phyloP scores from a whole-genome alignment of 2,888 invertebrate species.

The Lamproptera curius region DNA sequence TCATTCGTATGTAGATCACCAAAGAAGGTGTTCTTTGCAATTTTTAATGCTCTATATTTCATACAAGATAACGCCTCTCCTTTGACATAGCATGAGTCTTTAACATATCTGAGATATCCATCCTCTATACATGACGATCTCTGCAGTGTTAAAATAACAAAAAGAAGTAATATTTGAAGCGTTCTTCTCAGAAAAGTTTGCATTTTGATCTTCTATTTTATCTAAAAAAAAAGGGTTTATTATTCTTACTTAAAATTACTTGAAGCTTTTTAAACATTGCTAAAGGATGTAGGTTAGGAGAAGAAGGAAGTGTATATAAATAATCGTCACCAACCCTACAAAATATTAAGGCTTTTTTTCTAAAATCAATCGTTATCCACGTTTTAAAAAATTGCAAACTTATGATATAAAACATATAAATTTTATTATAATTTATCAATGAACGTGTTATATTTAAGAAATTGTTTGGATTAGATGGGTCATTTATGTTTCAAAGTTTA shows the following conservation, averaged over 20 bases:
- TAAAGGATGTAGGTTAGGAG: too few relatives aligned
- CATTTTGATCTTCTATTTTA: too few relatives aligned
- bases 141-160: conserved; percentile 31
- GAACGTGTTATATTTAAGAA: neutral
- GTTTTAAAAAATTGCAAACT: neutral
- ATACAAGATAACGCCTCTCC: conserved; percentile 65
- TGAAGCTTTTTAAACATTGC: too few relatives aligned
- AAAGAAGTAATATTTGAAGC: conserved; percentile 32
- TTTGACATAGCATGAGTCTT: conserved; percentile 60
- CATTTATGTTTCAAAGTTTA: neutral
- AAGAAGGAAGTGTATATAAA: too few relatives aligned
- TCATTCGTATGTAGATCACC: conserved; percentile 53
- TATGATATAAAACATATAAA: neutral
- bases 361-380: too few relatives aligned
- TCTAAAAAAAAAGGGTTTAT: too few relatives aligned
- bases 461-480: neutral
- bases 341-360: too few relatives aligned
- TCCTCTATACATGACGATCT: conserved; percentile 41
- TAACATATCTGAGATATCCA: conserved; percentile 61
- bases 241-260: too few relatives aligned
- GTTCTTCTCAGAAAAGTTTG: too few relatives aligned
- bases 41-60: conserved; percentile 66
- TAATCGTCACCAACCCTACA: too few relatives aligned
- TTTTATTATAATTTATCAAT: neutral
- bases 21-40: conserved; percentile 60